Evolutionary conservation across 2,797 vertebrate species (phyloP).

Genomic region (Gorsachius magnificus): DNA sequence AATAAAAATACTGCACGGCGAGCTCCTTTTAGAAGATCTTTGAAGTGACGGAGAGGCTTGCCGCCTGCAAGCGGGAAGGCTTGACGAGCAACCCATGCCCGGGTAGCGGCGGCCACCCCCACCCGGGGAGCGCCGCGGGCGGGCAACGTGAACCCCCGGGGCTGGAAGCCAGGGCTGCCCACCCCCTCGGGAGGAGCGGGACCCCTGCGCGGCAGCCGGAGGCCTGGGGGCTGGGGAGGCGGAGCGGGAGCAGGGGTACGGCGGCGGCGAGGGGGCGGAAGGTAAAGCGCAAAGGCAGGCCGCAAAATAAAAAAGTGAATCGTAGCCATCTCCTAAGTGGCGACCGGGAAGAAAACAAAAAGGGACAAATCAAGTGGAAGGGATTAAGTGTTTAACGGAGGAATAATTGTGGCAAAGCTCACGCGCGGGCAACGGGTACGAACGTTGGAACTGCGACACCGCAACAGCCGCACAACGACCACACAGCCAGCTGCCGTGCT

Average conservation of each 20-base stretch:
- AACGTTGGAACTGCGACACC: fast-evolving
- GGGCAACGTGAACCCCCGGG: too few species aligned
- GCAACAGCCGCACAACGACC: fast-evolving
- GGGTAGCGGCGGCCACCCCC: not conserved
- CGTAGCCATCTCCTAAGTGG: not conserved
- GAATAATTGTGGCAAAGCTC: not conserved
- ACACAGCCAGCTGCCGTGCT: not conserved
- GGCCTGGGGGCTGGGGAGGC: fast-evolving
- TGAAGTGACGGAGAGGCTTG: not conserved
- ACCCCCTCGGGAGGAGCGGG: too few species aligned
- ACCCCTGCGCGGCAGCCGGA: not conserved
- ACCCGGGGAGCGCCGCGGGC: too few species aligned
- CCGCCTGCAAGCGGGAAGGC: not conserved
- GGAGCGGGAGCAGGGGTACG: not conserved
- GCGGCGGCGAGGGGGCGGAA: not conserved
- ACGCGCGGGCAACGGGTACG: fast-evolving
- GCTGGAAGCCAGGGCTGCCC: not conserved
- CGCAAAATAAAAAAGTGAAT: not conserved
- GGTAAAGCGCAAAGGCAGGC: not conserved
- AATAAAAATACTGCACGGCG: not conserved
- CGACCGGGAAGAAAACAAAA: not conserved
- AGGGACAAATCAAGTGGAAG: not conserved
- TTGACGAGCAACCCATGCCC: too few species aligned
- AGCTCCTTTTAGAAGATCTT: fast-evolving
- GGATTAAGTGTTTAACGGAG: not conserved